These are phyloP conservation scores for Sciurus vulgaris DNA, from an alignment of 2,797 vertebrate genomes.

Conservation along the genomic window DNA sequence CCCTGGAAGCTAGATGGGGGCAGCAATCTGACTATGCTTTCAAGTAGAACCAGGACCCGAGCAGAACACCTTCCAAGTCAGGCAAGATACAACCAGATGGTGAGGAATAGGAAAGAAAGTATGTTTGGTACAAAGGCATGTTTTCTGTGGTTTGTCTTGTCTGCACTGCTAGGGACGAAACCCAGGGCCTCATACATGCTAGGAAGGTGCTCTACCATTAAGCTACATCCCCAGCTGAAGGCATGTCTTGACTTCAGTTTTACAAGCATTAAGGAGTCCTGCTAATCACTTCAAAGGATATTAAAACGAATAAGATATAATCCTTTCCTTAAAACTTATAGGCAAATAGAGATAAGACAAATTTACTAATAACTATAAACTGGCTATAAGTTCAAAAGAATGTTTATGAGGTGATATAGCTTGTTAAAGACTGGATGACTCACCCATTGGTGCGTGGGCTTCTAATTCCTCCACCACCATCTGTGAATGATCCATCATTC, in stretches of 20 bases:
- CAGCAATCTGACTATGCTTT: neutral
- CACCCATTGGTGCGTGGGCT: fast-evolving
- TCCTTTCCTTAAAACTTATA: neutral
- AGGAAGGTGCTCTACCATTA: neutral
- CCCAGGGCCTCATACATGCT: neutral
- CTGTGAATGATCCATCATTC: neutral
- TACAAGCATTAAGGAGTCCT: neutral
- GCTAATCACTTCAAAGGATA: neutral
- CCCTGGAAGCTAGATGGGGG: neutral
- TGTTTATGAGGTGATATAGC: neutral
- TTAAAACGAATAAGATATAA: neutral
- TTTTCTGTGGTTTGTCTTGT: neutral
- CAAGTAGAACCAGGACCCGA: neutral
- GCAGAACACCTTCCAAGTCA: neutral
- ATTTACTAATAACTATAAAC: neutral
- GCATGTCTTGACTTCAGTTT: neutral
- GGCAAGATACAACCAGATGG: neutral
- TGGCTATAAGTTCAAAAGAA: neutral
- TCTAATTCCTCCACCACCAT: neutral
- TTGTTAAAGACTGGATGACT: neutral
- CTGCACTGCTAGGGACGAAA: neutral
- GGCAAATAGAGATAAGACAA: neutral
- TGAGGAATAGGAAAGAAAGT: neutral
- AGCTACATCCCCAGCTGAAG: too few relatives aligned
- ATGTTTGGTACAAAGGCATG: neutral